Evolutionary conservation across 2,888 invertebrate species (phyloP).

Genomic region (Podotricha telesiphe): DNA sequence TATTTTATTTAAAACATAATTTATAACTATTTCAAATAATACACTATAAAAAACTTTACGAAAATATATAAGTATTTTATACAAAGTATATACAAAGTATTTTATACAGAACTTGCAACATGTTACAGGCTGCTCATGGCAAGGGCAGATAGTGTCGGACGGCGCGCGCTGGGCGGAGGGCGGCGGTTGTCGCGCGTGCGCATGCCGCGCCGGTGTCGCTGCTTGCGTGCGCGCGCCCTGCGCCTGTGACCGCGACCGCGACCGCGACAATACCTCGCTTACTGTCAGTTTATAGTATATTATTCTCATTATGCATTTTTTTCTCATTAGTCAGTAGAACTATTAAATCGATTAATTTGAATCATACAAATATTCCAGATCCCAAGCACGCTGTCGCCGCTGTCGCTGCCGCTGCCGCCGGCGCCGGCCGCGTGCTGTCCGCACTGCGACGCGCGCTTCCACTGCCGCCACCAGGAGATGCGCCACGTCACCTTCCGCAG

Average conservation of each 20-base stretch:
- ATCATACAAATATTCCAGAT: constrained; percentile 56
- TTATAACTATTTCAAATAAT: too few species aligned
- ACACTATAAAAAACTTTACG: too few species aligned
- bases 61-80: too few species aligned
- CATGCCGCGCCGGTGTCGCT: constrained; percentile 84
- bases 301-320: too few species aligned
- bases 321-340: too few species aligned
- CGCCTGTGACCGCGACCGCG: constrained; percentile 85
- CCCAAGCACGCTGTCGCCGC: constrained; percentile 74
- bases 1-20: too few species aligned
- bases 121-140: constrained; percentile 87
- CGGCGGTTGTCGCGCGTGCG: constrained; percentile 76
- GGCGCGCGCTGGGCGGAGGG: constrained; percentile 81
- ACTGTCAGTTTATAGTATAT: constrained; percentile 48
- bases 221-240: constrained; percentile 87
- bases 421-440: constrained; percentile 89
- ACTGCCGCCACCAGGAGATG: constrained; percentile 91
- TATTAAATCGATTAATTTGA: too few species aligned
- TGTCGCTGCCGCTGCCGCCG: constrained; percentile 59
- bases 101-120: too few species aligned
- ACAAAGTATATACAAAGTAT: too few species aligned
- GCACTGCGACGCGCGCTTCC: constrained; percentile 89
- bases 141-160: constrained; percentile 85
- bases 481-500: constrained; percentile 89
- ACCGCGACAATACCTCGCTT: constrained; percentile 57